A percentile compares a stretch with the other conserved stretches of the same genome.
Conservation (phyloP, 2,113 vertebrate species). For the Myrmophylax atrothorax region DNA sequence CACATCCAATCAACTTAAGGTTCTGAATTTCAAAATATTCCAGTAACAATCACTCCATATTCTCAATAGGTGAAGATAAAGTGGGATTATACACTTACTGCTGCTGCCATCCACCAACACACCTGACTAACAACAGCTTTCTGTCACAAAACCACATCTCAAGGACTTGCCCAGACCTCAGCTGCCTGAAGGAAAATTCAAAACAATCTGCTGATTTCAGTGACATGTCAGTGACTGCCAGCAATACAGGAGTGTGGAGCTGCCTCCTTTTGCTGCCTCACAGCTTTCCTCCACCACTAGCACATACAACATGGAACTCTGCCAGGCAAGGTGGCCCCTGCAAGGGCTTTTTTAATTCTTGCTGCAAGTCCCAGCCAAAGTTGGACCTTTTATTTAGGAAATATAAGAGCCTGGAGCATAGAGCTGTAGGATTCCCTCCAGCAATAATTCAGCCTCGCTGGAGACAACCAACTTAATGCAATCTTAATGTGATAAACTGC, state of each 20-base stretch:
- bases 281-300: not conserved
- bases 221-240: not conserved
- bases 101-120: not conserved
- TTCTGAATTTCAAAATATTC: constrained; percentile 18
- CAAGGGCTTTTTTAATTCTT: not conserved
- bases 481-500: constrained; percentile 70
- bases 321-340: not conserved
- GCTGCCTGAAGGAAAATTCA: not conserved
- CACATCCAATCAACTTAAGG: not conserved
- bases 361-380: not conserved
- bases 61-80: not conserved
- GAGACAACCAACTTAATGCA: constrained; percentile 66
- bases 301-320: fast-evolving
- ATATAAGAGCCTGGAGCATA: not conserved
- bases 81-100: not conserved
- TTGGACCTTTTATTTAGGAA: not conserved
- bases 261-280: not conserved
- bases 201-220: not conserved
- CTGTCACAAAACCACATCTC: not conserved
- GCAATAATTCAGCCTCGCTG: constrained; percentile 57
- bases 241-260: not conserved
- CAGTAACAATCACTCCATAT: fast-evolving
- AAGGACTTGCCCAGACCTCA: not conserved
- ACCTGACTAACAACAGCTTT: not conserved
- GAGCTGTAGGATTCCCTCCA: constrained; percentile 4